phyloP scores from a whole-genome alignment of 2,888 invertebrate species.

The Micoletzkya japonica region DNA sequence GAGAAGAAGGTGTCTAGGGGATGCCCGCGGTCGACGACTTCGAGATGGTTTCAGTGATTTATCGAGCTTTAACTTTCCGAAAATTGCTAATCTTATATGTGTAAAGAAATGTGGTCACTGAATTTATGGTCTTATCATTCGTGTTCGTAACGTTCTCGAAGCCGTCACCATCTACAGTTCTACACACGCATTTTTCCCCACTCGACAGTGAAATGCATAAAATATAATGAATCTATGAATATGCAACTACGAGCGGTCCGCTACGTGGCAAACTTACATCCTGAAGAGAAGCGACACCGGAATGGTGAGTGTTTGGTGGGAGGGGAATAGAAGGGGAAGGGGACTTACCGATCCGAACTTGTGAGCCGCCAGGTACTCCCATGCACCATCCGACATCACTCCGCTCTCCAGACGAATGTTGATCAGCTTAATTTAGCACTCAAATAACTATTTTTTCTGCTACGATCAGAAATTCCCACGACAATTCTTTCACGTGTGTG shows the following conservation, averaged over 20 bases:
- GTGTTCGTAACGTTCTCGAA: too few relatives aligned
- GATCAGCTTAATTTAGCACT: conserved; percentile 72
- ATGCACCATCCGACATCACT: conserved; percentile 81
- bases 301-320: not conserved
- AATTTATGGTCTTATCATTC: too few relatives aligned
- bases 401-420: conserved; percentile 80
- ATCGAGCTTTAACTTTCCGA: too few relatives aligned
- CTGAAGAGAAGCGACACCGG: conserved; percentile 11
- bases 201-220: too few relatives aligned
- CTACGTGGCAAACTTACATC: conserved; percentile 11
- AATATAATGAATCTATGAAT: not conserved
- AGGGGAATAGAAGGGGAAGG: not conserved
- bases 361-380: conserved; percentile 84
- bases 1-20: too few relatives aligned
- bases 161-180: too few relatives aligned
- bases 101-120: too few relatives aligned
- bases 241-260: too few relatives aligned
- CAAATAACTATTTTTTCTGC: not conserved
- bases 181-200: too few relatives aligned
- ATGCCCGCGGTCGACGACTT: too few relatives aligned
- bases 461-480: not conserved
- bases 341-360: conserved; percentile 87
- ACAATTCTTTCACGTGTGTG: not conserved
- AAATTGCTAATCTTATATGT: too few relatives aligned
- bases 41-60: too few relatives aligned